Conservation (phyloP, 2,888 invertebrate genomes). For the Lasioglossum vierecki region DNA sequence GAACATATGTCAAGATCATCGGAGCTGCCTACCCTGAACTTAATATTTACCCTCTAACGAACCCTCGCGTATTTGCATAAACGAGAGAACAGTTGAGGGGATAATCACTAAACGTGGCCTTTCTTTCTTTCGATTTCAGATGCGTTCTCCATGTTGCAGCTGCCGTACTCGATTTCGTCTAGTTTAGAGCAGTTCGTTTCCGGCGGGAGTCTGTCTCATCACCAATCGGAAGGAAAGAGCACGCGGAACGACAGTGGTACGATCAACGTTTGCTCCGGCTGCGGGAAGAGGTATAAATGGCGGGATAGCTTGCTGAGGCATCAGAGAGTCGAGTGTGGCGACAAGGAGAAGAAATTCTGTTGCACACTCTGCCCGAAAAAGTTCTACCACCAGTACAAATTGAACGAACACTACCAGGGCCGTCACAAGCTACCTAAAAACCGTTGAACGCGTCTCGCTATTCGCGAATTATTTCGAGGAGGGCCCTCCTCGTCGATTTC, state of each 20-base stretch:
- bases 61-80: slow-evolving; percentile 11
- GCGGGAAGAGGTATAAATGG: slow-evolving; percentile 72
- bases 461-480: background rate
- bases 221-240: slow-evolving; percentile 18
- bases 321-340: slow-evolving; percentile 77
- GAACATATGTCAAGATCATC: too few relatives aligned
- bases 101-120: slow-evolving; percentile 33
- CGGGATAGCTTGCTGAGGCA: slow-evolving; percentile 70
- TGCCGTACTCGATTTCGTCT: slow-evolving; percentile 37
- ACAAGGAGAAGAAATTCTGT: slow-evolving; percentile 81
- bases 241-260: slow-evolving; percentile 14
- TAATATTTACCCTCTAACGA: background rate
- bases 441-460: slow-evolving; percentile 2
- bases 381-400: slow-evolving; percentile 75
- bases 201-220: background rate
- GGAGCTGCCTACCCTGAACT: too few relatives aligned
- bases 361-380: slow-evolving; percentile 80
- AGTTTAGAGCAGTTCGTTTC: slow-evolving; percentile 16
- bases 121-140: slow-evolving; percentile 59
- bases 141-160: slow-evolving; percentile 36
- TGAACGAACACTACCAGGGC: slow-evolving; percentile 64
- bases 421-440: slow-evolving; percentile 55
- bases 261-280: slow-evolving; percentile 60
- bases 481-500: too few relatives aligned
- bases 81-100: background rate